These are phyloP conservation scores for Isurus oxyrinchus DNA, from an alignment of 2,113 vertebrate species.

Conservation along the genomic window DNA sequence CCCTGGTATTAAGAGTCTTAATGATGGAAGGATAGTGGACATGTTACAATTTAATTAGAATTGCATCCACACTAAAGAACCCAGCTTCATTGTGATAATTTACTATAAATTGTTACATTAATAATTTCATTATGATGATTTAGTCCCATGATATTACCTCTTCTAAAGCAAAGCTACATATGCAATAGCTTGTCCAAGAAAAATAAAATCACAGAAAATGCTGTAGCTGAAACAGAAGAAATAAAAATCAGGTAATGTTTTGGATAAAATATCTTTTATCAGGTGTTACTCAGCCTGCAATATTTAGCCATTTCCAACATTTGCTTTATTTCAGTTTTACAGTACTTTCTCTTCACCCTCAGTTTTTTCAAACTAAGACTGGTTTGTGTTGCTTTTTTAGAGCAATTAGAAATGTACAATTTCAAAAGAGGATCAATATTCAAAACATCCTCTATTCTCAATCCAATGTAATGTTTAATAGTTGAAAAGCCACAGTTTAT, in stretches of 20 bases:
- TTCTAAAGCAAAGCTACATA: too few species aligned
- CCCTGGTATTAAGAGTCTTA: too few species aligned
- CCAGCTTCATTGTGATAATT: too few species aligned
- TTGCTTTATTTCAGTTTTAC: not conserved
- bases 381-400: not conserved
- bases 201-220: too few species aligned
- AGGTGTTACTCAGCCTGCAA: not conserved
- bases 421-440: not conserved
- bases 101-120: not conserved
- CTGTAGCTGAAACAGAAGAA: too few species aligned
- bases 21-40: too few species aligned
- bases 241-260: too few species aligned
- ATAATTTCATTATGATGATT: not conserved
- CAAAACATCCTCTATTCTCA: not conserved
- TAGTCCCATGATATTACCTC: not conserved
- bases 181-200: too few species aligned
- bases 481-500: too few species aligned
- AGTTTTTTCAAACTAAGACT: not conserved
- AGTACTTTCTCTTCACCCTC: not conserved
- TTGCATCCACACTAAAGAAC: not conserved
- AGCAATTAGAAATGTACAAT: not conserved
- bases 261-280: too few species aligned
- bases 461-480: too few species aligned
- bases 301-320: not conserved
- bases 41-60: too few species aligned